Base-by-base conservation (phyloP, 2,113 vertebrate genomes). In the Herpailurus yagouaroundi region DNA sequence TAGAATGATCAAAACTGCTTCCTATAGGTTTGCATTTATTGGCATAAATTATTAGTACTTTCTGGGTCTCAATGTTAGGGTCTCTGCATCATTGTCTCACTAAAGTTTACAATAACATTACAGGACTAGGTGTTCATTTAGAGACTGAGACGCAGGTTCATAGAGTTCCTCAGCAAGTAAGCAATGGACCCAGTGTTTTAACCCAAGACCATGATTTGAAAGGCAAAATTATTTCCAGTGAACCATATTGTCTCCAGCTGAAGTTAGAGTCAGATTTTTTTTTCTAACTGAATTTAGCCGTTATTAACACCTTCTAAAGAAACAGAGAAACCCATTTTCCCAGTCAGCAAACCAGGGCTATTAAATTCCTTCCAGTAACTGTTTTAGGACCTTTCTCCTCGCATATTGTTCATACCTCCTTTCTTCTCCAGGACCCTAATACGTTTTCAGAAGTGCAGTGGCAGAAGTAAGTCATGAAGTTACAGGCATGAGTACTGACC, bases 381-480 rank as follows among this genome's bases (percentile, higher is more conserved):
- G 8, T 77, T 52, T 55, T 45, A 18, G 21, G 25, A 77, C 14
- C 18, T 33, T 8, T 41, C 27, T 25, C 18, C 55, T 38, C 1
- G 0, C 29, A 3, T 2, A 2, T 50, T 13, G 5, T 7, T 18
- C 3, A 0, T 1, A 45, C 23, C 7, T 36, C 23, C 33, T 14
- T 71, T 74, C 27, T 29, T 18, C 38, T 63, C 10, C 5, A 19
- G 60, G 69, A 36, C 25, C 50, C 1, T 31, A 16, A 2, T 2
- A 1, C 5, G 2, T 60, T 63, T 66, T 95, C 74, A 64, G 29
- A 91, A n/a, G 29, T 3, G 2, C 3, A 5, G 16, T 1, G 25
- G 33, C 2, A 18, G 6, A 71, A 77, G 50, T 25, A 36, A 92
- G 48, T 29, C n/a, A 18, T 7, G 9, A 36, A 16, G 33, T 29